These are phyloP conservation scores for Mus caroli DNA, from an alignment of 2,797 vertebrate genomes.

Conservation along the genomic window DNA sequence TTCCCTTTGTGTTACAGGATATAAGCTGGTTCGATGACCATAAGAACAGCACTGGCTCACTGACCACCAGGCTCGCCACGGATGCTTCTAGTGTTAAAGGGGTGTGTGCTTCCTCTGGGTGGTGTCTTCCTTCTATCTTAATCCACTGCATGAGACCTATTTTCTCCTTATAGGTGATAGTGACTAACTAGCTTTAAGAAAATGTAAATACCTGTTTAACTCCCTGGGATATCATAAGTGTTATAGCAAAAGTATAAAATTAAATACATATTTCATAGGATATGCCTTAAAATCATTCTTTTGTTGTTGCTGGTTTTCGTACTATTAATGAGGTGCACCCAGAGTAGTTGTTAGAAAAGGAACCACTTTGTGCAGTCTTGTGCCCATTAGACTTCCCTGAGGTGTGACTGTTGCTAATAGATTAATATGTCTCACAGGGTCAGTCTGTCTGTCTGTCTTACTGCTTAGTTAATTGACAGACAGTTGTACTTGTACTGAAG, in stretches of 20 bases:
- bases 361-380: background rate
- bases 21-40: conserved; percentile 95
- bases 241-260: conserved; percentile 17
- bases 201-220: background rate
- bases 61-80: conserved; percentile 96
- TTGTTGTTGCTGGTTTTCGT: conserved; percentile 11
- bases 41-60: conserved; percentile 95
- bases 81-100: conserved; percentile 98
- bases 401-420: background rate
- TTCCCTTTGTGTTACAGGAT: conserved; percentile 90
- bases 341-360: conserved; percentile 15
- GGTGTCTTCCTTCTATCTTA: background rate
- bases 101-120: conserved; percentile 87
- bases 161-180: conserved; percentile 13
- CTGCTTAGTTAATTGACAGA: background rate
- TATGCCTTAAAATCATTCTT: background rate
- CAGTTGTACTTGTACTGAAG: background rate
- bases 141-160: background rate
- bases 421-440: background rate
- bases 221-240: background rate
- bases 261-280: background rate
- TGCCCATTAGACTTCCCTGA: background rate
- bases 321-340: background rate
- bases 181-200: conserved; percentile 6
- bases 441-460: background rate